These are phyloP conservation scores for Chloropsis cyanopogon DNA, from an alignment of 2,113 vertebrate species.

Conservation along the genomic window DNA sequence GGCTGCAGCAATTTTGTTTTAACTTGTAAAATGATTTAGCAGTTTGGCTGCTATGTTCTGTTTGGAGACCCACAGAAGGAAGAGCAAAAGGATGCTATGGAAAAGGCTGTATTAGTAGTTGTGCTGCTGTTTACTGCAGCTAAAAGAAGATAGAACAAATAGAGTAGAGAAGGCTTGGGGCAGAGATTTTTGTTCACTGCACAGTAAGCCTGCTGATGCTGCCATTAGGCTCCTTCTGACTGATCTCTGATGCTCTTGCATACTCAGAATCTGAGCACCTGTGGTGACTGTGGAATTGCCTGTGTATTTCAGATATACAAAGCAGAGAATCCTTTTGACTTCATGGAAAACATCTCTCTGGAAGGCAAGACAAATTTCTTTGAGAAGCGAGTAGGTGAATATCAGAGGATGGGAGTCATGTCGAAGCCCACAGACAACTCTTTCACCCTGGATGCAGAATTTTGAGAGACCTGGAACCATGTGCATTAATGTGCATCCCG, in stretches of 20 bases:
- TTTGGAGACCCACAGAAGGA: not conserved
- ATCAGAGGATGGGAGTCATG: slow-evolving; percentile 98
- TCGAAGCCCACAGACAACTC: slow-evolving; percentile 84
- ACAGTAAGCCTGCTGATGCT: not conserved
- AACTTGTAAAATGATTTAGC: not conserved
- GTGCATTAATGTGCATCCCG: not conserved
- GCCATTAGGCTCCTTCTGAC: not conserved
- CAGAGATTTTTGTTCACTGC: not conserved
- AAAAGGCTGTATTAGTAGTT: not conserved
- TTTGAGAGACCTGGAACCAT: slow-evolving; percentile 67
- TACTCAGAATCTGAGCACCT: not conserved
- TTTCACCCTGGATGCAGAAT: slow-evolving; percentile 94
- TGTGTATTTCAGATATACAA: slow-evolving; percentile 79
- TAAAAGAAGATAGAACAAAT: not conserved
- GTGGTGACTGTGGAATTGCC: not conserved
- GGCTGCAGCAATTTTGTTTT: not conserved
- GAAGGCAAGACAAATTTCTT: slow-evolving; percentile 99
- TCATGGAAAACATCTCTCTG: slow-evolving; percentile 98
- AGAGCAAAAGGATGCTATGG: not conserved
- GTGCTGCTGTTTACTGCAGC: not conserved
- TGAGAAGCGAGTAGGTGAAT: slow-evolving; percentile 96
- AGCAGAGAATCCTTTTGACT: slow-evolving; percentile 94
- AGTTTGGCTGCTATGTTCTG: not conserved
- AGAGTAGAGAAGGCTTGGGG: not conserved
- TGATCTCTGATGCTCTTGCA: not conserved